phyloP scores from a whole-genome alignment of 2,888 invertebrate species.

The Syritta pipiens region DNA sequence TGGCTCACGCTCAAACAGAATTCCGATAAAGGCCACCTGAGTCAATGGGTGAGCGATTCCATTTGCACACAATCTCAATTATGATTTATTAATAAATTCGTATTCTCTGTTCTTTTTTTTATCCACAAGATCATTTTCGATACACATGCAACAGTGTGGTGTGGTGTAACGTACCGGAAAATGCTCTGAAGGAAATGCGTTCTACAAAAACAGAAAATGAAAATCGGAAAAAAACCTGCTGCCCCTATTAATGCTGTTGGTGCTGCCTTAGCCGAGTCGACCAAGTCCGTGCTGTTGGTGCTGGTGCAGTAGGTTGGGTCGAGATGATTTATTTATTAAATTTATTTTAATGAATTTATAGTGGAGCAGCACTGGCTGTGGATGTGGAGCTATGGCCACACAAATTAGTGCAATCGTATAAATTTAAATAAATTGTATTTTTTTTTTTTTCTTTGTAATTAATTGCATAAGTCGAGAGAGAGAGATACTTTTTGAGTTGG shows the following conservation, averaged over 20 bases:
- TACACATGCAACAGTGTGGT: conserved; percentile 11
- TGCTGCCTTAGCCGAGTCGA: background rate
- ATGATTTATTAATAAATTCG: conserved; percentile 68
- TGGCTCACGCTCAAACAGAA: conserved; percentile 26
- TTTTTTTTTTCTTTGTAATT: too few relatives aligned
- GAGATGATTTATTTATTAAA: conserved; percentile 55
- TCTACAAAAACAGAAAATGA: background rate
- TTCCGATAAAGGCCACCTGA: conserved; percentile 68
- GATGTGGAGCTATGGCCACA: conserved; percentile 29
- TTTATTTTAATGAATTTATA: conserved; percentile 27
- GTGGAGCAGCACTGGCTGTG: background rate
- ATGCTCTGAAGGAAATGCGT: conserved; percentile 44
- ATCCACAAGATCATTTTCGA: conserved; percentile 16
- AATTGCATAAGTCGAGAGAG: conserved; percentile 39
- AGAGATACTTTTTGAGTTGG: conserved; percentile 34
- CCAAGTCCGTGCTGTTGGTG: background rate
- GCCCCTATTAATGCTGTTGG: background rate
- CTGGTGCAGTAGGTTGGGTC: conserved; percentile 54
- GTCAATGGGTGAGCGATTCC: conserved; percentile 67
- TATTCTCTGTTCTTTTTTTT: conserved; percentile 26
- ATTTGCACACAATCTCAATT: conserved; percentile 68
- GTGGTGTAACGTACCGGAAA: conserved; percentile 55
- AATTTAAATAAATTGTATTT: conserved; percentile 63
- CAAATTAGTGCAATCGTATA: conserved; percentile 63
- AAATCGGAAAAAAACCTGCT: background rate